phyloP scores from a whole-genome alignment of 2,888 invertebrate genomes.

The Cepaea hortensis region DNA sequence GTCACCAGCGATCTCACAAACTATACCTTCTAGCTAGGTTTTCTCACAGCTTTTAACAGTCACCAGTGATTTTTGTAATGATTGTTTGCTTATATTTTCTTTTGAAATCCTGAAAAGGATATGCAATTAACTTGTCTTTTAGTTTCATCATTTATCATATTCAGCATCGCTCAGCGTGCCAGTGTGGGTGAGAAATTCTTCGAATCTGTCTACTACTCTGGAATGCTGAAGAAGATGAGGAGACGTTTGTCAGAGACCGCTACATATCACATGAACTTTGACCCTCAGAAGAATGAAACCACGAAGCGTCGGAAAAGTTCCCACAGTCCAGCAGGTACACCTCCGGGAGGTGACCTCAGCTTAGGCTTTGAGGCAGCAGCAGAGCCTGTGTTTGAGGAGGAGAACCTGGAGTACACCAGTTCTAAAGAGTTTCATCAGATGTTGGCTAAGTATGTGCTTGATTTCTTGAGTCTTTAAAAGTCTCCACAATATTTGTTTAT shows the following conservation, averaged over 20 bases:
- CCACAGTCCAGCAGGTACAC: not conserved
- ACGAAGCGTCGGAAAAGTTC: conserved; percentile 32
- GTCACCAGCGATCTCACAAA: no score
- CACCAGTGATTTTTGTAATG: no score
- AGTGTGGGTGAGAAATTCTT: conserved; percentile 87
- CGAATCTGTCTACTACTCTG: conserved; percentile 83
- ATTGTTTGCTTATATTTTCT: no score
- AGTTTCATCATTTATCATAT: not conserved
- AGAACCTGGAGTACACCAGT: conserved; percentile 52
- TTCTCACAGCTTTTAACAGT: no score
- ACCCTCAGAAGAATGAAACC: conserved; percentile 41
- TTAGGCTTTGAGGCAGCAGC: conserved; percentile 23
- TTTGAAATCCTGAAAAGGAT: no score
- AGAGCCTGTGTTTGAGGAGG: conserved; percentile 35
- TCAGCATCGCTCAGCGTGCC: conserved; percentile 79
- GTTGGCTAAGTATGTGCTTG: conserved; percentile 53
- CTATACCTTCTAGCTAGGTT: no score
- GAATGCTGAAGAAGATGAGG: conserved; percentile 84
- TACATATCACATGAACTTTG: conserved; percentile 51
- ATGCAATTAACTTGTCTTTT: no score
- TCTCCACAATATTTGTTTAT: not conserved
- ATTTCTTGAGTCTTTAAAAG: not conserved
- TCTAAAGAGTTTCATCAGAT: conserved; percentile 57
- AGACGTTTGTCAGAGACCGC: conserved; percentile 82
- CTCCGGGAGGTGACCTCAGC: conserved; percentile 23